Evolutionary conservation across 23 tunicate genomes (phyloP), one percentile per base, ranked within the genome.

Genomic region (Diplosoma virens): DNA sequence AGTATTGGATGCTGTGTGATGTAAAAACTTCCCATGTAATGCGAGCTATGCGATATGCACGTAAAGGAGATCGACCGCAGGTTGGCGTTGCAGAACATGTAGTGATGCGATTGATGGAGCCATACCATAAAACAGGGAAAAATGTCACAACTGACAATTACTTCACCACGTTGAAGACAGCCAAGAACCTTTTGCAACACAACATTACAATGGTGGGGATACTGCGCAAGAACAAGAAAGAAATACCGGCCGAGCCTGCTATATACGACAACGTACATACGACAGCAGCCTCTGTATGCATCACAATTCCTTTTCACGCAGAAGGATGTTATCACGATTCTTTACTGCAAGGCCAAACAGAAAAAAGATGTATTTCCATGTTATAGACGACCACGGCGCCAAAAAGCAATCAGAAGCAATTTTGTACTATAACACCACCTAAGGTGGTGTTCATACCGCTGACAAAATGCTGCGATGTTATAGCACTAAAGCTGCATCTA

Each of bases 401-500:
- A 61, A 61, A 61, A 61, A 61, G 69, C 75, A n/a, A n/a, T n/a
- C 75, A 33, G 75, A 68, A 36, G 75, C 75, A 21, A 68, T 68
- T 35, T 68, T 68, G 52, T 35, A 68, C 30, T 20, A 68, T 37
- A 34, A 68, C 21, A 9, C 27, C 23, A 68, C 75, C 26, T 7
- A 68, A 41, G 75, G 55, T 68, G 75, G 75, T 30, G 53, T 68
- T 37, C 25, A 68, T 37, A 35, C 75, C 23, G 75, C 75, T 68
- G 75, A 35, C 75, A 30, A 68, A 68, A 68, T 68, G 75, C 28
- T 68, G 26, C 53, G 75, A 68, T 68, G 75, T 35, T 33, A 68
- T 53, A 68, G 75, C 75, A 68, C 75, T 34, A 68, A 61, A 26
- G 69, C 69, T 61, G 69, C 69, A 29, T 61, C 35, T 26, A 34